phyloP scores from a whole-genome alignment of 2,113 vertebrate species.

The Scopus umbretta region DNA sequence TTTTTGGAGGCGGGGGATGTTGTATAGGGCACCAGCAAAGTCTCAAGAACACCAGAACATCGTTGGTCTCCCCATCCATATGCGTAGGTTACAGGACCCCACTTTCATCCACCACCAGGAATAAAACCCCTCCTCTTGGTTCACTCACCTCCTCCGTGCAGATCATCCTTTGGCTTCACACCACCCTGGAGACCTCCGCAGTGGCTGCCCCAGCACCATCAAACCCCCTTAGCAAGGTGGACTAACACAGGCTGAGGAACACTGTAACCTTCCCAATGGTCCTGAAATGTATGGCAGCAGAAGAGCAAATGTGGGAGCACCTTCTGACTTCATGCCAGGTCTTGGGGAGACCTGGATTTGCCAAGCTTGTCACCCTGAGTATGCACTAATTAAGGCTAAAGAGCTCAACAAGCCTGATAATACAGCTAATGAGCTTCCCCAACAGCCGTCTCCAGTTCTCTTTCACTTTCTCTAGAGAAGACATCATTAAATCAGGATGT shows the following conservation, averaged over 20 bases:
- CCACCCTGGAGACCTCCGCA: fast-evolving
- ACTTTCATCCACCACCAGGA: neutral
- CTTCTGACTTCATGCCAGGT: fast-evolving
- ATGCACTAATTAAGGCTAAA: neutral
- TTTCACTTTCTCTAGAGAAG: neutral
- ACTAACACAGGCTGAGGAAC: neutral
- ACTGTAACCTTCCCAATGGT: neutral
- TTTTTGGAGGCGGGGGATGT: neutral
- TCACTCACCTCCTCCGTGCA: neutral
- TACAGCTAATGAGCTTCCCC: neutral
- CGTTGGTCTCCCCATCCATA: fast-evolving
- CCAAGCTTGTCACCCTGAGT: neutral
- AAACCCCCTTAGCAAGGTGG: neutral
- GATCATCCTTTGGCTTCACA: neutral
- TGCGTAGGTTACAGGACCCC: fast-evolving
- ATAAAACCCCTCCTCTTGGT: neutral
- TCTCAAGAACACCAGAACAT: neutral
- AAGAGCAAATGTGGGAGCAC: fast-evolving
- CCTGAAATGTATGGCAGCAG: fast-evolving
- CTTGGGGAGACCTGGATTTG: neutral
- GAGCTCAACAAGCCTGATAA: neutral
- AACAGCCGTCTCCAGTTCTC: neutral
- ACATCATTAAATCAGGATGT: neutral
- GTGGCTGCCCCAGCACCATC: neutral
- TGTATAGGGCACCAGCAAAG: neutral